Evolutionary conservation across 2,797 vertebrate species (phyloP), one percentile per base, ranked within the genome.

Genomic region (Hybognathus amarus): DNA sequence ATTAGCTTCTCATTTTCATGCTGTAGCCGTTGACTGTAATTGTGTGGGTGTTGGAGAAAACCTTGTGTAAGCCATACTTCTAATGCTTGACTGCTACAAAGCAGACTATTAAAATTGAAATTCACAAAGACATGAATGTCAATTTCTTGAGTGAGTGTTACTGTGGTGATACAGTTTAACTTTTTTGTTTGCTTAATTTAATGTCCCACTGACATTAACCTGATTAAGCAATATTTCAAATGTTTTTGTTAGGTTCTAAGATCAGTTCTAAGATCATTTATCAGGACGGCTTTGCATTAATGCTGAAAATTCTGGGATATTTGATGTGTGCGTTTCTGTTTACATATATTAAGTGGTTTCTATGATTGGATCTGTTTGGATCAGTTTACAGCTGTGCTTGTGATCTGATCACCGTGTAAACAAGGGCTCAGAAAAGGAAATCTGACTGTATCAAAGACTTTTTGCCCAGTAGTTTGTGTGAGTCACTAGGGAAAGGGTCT

Each of bases 1-100:
- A 86, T 80, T 73, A 83, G 61, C 71, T 79, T 69, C 74, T 74
- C 42, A 50, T 54, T 52, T 22, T 76, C 45, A 38, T 80, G 47
- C 47, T 59, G 38, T 33, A 81, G 83, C 63, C 12, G 12, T 67
- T 5, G 36, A 85, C 77, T 42, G 30, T 77, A 75, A 79, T 77
- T 77, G 73, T 18, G 24, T 45, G 47, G 36, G 63, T 67, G 36
- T 76, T 40, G 13, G 24, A 83, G 81, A 83, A 56, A 56, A 56
- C 45, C 47, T 68, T 67, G 76, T 59, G 24, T 59, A 56, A 59
- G 63, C 36, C 63, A 68, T 33, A 83, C 24, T 63, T 76, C 73
- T 64, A 52, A 36, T 83, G 47, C 36, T 50, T 56, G 30, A 75
- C 17, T 40, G 15, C 40, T 75, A 40, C 3, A 61, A 79, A 63